A percentile compares a stretch with the other conserved stretches of the same genome.
These are phyloP conservation scores for Synanthedon vespiformis DNA, from an alignment of 2,888 invertebrate genomes.

Conservation along the genomic window DNA sequence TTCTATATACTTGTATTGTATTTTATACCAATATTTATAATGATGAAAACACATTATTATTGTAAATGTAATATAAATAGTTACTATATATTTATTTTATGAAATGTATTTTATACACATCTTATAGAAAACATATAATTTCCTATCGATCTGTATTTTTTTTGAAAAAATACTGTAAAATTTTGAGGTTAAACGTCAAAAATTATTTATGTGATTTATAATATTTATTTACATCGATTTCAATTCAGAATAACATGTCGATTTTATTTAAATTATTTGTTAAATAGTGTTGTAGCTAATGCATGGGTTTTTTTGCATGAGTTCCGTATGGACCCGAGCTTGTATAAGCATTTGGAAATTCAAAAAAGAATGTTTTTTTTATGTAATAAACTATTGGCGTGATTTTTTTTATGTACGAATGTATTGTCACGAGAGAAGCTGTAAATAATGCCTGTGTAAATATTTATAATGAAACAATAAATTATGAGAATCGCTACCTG, in stretches of 20 bases:
- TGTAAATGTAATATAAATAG: no score
- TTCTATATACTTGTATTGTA: no score
- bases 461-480: constrained; percentile 53
- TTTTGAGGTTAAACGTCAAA: no score
- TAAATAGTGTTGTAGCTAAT: constrained; percentile 11
- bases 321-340: constrained; percentile 2
- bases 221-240: no score
- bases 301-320: constrained; percentile 50
- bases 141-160: no score
- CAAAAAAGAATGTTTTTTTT: not conserved
- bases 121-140: no score
- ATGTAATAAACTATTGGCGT: not conserved
- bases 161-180: no score
- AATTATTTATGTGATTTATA: no score
- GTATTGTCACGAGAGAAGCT: constrained; percentile 34
- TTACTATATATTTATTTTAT: no score
- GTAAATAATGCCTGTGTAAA: constrained; percentile 50
- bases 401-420: constrained; percentile 7
- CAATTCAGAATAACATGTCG: not conserved
- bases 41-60: no score
- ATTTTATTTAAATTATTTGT: constrained; percentile 1
- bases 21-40: no score
- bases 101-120: no score
- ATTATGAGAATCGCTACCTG: constrained; percentile 37
- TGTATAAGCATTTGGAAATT: not conserved